Base-by-base conservation (phyloP, 2,797 vertebrate genomes). In the Tokudaia muenninki region DNA sequence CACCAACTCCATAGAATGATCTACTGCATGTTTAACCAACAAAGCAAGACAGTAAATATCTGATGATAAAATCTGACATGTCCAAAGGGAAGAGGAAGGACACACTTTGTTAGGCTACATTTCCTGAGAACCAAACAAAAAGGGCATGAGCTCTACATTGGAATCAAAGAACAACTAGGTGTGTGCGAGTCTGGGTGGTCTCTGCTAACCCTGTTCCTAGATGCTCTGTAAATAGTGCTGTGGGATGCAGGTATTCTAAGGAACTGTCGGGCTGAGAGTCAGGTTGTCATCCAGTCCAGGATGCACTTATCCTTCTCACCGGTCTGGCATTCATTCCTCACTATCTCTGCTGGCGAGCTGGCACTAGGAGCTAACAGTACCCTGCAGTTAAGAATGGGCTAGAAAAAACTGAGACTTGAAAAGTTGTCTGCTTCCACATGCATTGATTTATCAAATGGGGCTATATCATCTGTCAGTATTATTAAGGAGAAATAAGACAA, bases 101-200 rank as follows among this genome's bases (percentile, higher is more conserved):
- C 52, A 44, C 16, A 50, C 11, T 63, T 75, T 74, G 7, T 75
- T 57, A 77, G 79, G 37, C 10, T 65, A 24, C n/a, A 26, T 52
- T 92, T 89, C 55, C 89, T 78, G 61, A 80, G 52, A 95, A 50
- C 70, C 75, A 92, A 81, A 84, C 34, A 55, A 37, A 93, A 94
- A 52, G 31, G 11, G 1, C 75, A 6, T 52, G 75, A 90, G 52
- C 80, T 90, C 65, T 44, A 65, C 41, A 37, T 0, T 83, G 21
- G 41, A 91, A 82, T 80, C 57, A 72, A 94, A 86, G 59, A 81
- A 41, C 50, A 61, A 74, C 6, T 63, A 44, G 9, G 19, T 77
- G 2, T 87, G 12, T 74, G 16, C 4, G 44, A 50, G 65, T 19
- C 55, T 0, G 61, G 34, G n/a, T 81, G 31, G 79, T 55, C 57